Evolutionary conservation across 2,888 invertebrate species (phyloP), one percentile per base, ranked within the genome.

Genomic region (Acrobasis consociella): DNA sequence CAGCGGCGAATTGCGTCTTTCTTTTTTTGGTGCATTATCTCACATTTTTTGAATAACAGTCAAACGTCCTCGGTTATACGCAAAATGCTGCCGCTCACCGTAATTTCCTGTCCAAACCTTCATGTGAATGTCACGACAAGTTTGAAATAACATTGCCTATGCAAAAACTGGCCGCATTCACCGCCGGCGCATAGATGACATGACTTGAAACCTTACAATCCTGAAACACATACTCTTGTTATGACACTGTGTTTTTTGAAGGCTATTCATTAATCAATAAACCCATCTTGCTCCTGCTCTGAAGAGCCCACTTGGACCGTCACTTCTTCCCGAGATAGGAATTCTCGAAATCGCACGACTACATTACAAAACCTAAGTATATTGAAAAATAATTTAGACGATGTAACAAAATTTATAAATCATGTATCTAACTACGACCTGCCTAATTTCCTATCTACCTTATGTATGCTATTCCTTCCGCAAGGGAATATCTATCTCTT

Each of bases 371-470:
- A 80, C 71, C 76, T 81, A 82, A 78, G 31, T 8, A 31, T 31
- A 77, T 71, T 74, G 70, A 74, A 84, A 80, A 83, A 85, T 82
- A 82, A 82, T 82, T 77, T 80, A 78, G 76, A 74, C 76, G 78
- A 77, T 72, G 78, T 79, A 86, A 85, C 81, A 76, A 80, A 82
- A 75, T 72, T 72, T 72, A 72, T 78, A 82, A 80, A 76, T 76
- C 83, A 75, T 75, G 77, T 77, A 78, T 74, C 77, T 81, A 83
- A 73, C 80, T 82, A 85, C 81, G 78, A 78, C 78, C 78, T 77
- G 80, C 80, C 85, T 87, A 83, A 85, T 83, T 81, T 83, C 84
- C 86, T 88, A 89, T 80, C 87, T 89, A 88, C 78, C 81, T 85
- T 84, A 87, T 74, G 77, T 81, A 81, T 77, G 77, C 81, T 77